These are phyloP conservation scores for Colletes latitarsis DNA, from an alignment of 1,140 invertebrate genomes.

Conservation along the genomic window DNA sequence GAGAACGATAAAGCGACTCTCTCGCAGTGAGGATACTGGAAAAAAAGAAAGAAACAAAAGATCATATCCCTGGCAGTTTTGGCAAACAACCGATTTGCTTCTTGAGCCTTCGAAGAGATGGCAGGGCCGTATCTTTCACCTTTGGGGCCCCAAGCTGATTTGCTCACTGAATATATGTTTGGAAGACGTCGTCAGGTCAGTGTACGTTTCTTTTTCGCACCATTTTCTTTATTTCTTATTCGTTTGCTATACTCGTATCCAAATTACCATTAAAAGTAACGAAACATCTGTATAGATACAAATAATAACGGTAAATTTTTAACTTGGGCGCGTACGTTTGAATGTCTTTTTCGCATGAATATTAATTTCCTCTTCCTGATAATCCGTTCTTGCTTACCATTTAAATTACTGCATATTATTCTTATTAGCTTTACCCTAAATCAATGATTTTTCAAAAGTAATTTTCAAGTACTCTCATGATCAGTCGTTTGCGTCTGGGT, in stretches of 20 bases:
- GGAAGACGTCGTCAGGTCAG: constrained; percentile 90
- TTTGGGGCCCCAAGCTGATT: constrained; percentile 87
- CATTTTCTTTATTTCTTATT: neutral
- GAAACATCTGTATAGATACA: too few species aligned
- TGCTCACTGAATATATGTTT: constrained; percentile 95
- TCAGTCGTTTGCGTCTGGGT: too few species aligned
- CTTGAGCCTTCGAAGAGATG: constrained; percentile 80
- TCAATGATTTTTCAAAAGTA: too few species aligned
- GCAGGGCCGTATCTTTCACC: constrained; percentile 92
- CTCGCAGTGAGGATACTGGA: constrained; percentile 33
- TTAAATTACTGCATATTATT: too few species aligned
- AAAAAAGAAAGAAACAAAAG: neutral
- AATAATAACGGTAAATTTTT: too few species aligned
- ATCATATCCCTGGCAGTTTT: constrained; percentile 10
- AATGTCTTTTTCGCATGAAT: too few species aligned
- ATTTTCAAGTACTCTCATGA: too few species aligned
- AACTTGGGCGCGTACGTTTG: too few species aligned
- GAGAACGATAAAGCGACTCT: constrained; percentile 42
- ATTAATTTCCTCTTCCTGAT: too few species aligned
- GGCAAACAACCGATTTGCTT: neutral
- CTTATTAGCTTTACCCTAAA: too few species aligned
- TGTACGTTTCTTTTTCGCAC: constrained; percentile 75
- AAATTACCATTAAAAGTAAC: too few species aligned
- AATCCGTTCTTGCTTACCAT: too few species aligned
- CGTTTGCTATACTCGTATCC: neutral